These are phyloP conservation scores for Plebejus argus DNA, from an alignment of 2,888 invertebrate genomes.

Conservation along the genomic window DNA sequence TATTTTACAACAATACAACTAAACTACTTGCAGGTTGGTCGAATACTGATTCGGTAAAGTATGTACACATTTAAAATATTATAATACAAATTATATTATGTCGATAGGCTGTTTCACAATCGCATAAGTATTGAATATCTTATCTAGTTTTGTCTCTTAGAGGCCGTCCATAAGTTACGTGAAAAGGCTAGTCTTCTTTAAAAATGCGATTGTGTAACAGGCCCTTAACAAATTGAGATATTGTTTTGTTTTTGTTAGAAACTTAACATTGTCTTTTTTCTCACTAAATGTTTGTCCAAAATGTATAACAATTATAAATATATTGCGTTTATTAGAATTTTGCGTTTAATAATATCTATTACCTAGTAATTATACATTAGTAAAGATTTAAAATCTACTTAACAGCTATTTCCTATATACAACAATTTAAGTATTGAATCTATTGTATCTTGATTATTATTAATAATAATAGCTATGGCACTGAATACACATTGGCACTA, in stretches of 20 bases:
- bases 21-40: slow-evolving; percentile 68
- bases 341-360: neutral
- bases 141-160: no score
- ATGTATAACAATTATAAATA: neutral
- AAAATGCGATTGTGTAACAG: no score
- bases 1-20: slow-evolving; percentile 47
- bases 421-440: neutral
- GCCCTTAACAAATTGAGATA: no score
- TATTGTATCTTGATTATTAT: neutral
- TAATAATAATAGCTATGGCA: slow-evolving; percentile 4
- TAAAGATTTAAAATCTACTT: slow-evolving; percentile 3
- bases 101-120: neutral
- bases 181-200: no score
- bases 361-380: neutral
- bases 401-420: slow-evolving; percentile 13
- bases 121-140: neutral
- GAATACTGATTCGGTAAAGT: slow-evolving; percentile 63
- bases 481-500: slow-evolving; percentile 19
- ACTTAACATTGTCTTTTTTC: neutral
- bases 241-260: neutral
- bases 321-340: neutral
- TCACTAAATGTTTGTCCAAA: neutral
- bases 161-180: no score
- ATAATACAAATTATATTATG: neutral
- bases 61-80: slow-evolving; percentile 36